Conservation (phyloP, 2,113 vertebrate species). For the Telmatochromis sp. region DNA sequence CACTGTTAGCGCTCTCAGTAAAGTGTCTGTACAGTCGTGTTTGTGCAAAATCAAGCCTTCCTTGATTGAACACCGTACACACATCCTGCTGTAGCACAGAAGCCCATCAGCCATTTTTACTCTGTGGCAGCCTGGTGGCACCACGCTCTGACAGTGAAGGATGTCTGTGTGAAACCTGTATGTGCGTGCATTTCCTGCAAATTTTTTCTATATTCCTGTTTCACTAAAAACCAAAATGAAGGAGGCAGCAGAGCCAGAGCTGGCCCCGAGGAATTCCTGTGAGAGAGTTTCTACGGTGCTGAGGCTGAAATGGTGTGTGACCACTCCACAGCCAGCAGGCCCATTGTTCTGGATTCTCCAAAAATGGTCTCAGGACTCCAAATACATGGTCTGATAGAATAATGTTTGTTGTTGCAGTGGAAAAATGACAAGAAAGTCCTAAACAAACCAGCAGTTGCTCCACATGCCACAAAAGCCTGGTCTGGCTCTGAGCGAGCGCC, state of each 20-base stretch:
- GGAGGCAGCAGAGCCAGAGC: not conserved
- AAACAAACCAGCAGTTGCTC: conserved; percentile 38
- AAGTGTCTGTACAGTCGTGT: not conserved
- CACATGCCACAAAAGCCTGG: conserved; percentile 29
- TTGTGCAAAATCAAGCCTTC: not conserved
- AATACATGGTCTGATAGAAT: not conserved
- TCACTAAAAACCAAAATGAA: conserved; percentile 20
- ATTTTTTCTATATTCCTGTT: not conserved
- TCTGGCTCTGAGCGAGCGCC: not conserved
- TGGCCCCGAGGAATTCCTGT: conserved; percentile 2
- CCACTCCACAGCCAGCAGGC: not conserved
- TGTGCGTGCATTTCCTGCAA: not conserved
- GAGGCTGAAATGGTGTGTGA: conserved; percentile 33
- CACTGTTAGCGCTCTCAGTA: not conserved
- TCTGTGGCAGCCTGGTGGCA: conserved; percentile 33
- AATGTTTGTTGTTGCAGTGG: conserved; percentile 27
- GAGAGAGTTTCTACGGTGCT: not conserved
- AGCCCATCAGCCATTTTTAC: not conserved
- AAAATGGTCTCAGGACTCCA: not conserved
- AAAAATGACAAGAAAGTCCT: conserved; percentile 17
- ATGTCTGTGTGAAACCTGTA: conserved; percentile 20
- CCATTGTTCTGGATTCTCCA: conserved; percentile 12
- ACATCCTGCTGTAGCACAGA: not conserved
- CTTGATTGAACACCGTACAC: not conserved
- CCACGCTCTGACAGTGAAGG: conserved; percentile 24